Evolutionary conservation across 2,888 invertebrate species (phyloP).

Genomic region (Amiota communis): DNA sequence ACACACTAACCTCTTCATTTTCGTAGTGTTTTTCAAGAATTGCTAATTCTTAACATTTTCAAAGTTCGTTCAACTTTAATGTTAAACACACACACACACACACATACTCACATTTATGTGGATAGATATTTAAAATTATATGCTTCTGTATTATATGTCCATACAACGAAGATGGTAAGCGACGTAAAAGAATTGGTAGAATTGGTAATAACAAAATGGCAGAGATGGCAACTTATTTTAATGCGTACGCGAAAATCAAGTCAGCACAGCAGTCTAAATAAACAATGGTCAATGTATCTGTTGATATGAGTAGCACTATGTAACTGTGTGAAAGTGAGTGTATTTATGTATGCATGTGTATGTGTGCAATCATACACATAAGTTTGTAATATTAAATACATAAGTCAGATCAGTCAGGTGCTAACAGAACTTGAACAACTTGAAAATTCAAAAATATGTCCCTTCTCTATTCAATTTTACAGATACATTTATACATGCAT

Average conservation of each 20-base stretch:
- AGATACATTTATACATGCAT: constrained; percentile 40
- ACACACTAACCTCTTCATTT: constrained; percentile 53
- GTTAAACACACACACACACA: constrained; percentile 48
- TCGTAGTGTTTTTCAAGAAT: constrained; percentile 67
- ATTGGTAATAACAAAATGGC: constrained; percentile 19
- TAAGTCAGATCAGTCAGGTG: not conserved
- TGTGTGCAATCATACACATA: constrained; percentile 12
- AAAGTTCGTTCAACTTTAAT: constrained; percentile 63
- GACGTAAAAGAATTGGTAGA: not conserved
- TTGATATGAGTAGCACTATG: not conserved
- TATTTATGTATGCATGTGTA: constrained; percentile 21
- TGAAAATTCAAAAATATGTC: not conserved
- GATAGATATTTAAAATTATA: constrained; percentile 46
- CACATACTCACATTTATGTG: constrained; percentile 42
- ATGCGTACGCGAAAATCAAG: constrained; percentile 39
- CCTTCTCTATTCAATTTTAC: not conserved
- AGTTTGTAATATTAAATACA: not conserved
- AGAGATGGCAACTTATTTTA: constrained; percentile 33
- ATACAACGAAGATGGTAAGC: not conserved
- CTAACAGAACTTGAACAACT: not conserved
- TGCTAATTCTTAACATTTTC: constrained; percentile 68
- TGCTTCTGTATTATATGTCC: constrained; percentile 41
- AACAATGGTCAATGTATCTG: not conserved
- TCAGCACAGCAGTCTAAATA: constrained; percentile 13
- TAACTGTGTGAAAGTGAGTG: not conserved